phyloP scores from a whole-genome alignment of 2,888 invertebrate species.

The Noctua comes region DNA sequence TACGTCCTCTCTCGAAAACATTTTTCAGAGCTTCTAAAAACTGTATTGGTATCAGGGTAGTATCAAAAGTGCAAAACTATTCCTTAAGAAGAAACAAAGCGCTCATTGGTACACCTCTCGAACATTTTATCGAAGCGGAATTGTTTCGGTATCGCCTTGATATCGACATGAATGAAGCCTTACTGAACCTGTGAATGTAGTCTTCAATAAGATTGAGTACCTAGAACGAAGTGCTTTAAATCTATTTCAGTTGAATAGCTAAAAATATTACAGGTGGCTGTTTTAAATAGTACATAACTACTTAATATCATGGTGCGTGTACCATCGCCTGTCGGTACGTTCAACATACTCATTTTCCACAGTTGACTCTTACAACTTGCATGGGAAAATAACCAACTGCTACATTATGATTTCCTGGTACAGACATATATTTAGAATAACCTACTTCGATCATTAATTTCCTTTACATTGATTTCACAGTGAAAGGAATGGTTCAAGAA shows the following conservation, averaged over 20 bases:
- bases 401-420: slow-evolving; percentile 44
- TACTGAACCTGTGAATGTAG: slow-evolving; percentile 17
- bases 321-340: slow-evolving; percentile 29
- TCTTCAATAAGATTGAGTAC: slow-evolving; percentile 32
- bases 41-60: slow-evolving; percentile 1
- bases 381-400: slow-evolving; percentile 63
- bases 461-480: slow-evolving; percentile 32
- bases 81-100: slow-evolving; percentile 43
- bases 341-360: slow-evolving; percentile 39
- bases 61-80: slow-evolving; percentile 35
- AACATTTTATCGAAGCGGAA: slow-evolving; percentile 28
- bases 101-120: slow-evolving; percentile 23
- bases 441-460: slow-evolving; percentile 51
- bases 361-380: slow-evolving; percentile 52
- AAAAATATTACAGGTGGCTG: not conserved
- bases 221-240: slow-evolving; percentile 11
- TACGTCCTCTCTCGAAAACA: not conserved
- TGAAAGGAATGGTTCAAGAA: slow-evolving; percentile 17
- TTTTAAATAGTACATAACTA: slow-evolving; percentile 10
- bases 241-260: slow-evolving; percentile 2
- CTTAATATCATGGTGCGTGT: slow-evolving; percentile 11
- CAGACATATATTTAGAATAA: slow-evolving; percentile 51
- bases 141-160: slow-evolving; percentile 25
- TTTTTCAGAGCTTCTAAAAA: slow-evolving; percentile 21
- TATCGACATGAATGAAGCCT: slow-evolving; percentile 33